These are phyloP conservation scores for Lanius collurio DNA, from an alignment of 2,113 vertebrate species.

Conservation along the genomic window DNA sequence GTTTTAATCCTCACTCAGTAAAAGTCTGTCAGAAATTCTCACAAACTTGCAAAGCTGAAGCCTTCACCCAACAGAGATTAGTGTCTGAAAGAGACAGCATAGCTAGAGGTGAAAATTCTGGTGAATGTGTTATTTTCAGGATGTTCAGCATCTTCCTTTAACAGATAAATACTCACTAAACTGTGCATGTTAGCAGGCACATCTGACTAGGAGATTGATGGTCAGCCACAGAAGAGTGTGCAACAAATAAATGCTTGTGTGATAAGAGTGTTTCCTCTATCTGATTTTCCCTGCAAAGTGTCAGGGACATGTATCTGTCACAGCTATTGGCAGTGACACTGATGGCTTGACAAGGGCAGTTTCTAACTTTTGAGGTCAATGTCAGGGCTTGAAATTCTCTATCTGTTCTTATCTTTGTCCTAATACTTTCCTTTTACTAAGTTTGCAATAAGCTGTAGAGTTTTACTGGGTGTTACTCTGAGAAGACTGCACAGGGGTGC, in stretches of 20 bases:
- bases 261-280: too few species aligned
- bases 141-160: not conserved
- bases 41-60: not conserved
- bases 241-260: not conserved
- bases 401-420: not conserved
- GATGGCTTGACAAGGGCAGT: not conserved
- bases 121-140: not conserved
- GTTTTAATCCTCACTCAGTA: not conserved
- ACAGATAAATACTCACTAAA: not conserved
- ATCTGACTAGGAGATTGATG: not conserved
- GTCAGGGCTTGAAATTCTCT: not conserved
- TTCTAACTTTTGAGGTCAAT: not conserved
- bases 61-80: not conserved
- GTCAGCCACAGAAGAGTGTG: not conserved
- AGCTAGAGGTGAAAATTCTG: not conserved
- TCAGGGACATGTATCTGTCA: not conserved
- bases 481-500: not conserved
- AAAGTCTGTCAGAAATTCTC: not conserved
- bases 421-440: not conserved
- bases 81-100: not conserved
- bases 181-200: not conserved
- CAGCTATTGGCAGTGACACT: not conserved
- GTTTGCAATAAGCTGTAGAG: not conserved
- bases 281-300: not conserved
- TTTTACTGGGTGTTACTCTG: not conserved